Evolutionary conservation across 2,113 vertebrate species (phyloP).

Genomic region (Caranx melampygus): DNA sequence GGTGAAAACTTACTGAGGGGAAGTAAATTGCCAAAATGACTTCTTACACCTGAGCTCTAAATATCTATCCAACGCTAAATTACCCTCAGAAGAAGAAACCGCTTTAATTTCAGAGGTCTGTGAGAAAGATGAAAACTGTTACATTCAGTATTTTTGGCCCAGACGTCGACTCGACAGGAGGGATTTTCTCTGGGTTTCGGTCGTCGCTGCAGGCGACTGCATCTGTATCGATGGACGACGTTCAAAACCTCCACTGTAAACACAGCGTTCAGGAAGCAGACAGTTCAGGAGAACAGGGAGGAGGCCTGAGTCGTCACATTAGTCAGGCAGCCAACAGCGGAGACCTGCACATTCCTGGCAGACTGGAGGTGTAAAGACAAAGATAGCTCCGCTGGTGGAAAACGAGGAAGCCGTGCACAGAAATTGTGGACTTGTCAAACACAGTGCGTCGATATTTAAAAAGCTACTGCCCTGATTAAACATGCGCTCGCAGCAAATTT

Average conservation of each 20-base stretch:
- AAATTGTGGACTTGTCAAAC: constrained; percentile 45
- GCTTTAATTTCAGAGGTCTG: not conserved
- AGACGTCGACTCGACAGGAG: not conserved
- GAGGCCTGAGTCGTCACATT: constrained; percentile 18
- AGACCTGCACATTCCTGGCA: constrained; percentile 55
- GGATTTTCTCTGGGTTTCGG: constrained; percentile 30
- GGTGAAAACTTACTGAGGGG: not conserved
- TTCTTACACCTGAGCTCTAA: constrained; percentile 19
- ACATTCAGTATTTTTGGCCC: not conserved
- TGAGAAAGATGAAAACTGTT: not conserved
- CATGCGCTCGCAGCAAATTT: constrained; percentile 36
- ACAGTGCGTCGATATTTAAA: constrained; percentile 19
- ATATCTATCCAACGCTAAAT: constrained; percentile 2
- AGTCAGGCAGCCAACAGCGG: constrained; percentile 32
- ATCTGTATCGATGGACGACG: constrained; percentile 40
- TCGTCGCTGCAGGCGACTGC: constrained; percentile 26
- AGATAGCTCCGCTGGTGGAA: constrained; percentile 22
- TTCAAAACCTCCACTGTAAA: constrained; percentile 31
- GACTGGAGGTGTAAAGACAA: constrained; percentile 40
- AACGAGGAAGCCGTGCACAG: constrained; percentile 31
- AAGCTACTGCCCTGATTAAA: constrained; percentile 49
- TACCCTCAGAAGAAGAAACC: not conserved
- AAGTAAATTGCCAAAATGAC: not conserved
- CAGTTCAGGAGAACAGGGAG: constrained; percentile 33
- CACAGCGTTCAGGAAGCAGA: constrained; percentile 11